Percentiles rank a stretch among this genome's conserved stretches.
phyloP scores from a whole-genome alignment of 2,888 invertebrate species.

The Neoaliturus tenellus region DNA sequence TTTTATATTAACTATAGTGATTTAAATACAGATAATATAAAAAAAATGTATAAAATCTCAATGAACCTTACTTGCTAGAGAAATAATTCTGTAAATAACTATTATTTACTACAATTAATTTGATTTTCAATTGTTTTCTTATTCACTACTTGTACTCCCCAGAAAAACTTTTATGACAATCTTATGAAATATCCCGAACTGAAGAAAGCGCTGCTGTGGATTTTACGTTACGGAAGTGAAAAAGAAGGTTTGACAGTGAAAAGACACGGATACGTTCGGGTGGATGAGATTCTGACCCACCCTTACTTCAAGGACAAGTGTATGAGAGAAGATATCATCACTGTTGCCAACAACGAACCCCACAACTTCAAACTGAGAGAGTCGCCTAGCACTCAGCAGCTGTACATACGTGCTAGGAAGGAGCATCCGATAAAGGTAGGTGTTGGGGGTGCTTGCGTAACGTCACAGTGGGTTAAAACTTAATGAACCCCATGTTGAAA shows the following conservation, averaged over 20 bases:
- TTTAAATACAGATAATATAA: too few species aligned
- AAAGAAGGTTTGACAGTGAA: conserved; percentile 42
- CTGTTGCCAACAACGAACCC: conserved; percentile 43
- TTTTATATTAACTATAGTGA: too few species aligned
- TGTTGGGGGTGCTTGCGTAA: too few species aligned
- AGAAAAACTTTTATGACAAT: conserved; percentile 18
- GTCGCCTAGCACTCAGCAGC: not conserved
- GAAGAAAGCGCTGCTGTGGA: conserved; percentile 27
- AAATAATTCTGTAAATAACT: too few species aligned
- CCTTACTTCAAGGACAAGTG: conserved; percentile 40
- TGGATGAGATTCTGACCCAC: conserved; percentile 39
- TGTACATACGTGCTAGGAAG: conserved; percentile 41
- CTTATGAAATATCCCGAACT: conserved; percentile 52
- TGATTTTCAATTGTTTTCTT: too few species aligned
- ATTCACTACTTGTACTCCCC: too few species aligned
- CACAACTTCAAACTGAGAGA: conserved; percentile 39
- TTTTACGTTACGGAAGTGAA: conserved; percentile 39
- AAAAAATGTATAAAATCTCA: too few species aligned
- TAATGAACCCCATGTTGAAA: too few species aligned
- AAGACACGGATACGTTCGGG: conserved; percentile 34
- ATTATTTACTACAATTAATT: too few species aligned
- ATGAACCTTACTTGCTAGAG: too few species aligned
- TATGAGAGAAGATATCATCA: conserved; percentile 35
- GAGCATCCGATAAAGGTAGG: conserved; percentile 50
- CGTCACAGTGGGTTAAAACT: too few species aligned